A percentile compares a stretch with the other conserved stretches of the same genome.
phyloP scores from a whole-genome alignment of 2,888 invertebrate species.

The Microplitis manilae region DNA sequence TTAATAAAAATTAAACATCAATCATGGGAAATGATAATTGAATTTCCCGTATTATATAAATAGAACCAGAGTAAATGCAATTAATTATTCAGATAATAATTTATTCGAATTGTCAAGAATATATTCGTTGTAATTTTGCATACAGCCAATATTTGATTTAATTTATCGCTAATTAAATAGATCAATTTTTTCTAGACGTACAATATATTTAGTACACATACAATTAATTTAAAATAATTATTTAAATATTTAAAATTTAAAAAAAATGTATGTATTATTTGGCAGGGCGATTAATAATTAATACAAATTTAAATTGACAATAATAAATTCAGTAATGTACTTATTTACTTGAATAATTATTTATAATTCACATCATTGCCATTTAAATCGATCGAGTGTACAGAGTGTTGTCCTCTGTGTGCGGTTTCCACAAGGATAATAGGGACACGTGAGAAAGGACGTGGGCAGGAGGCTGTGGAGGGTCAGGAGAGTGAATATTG shows the following conservation, averaged over 20 bases:
- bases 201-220: background rate
- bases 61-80: background rate
- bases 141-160: background rate
- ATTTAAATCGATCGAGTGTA: background rate
- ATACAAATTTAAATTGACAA: no score
- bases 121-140: background rate
- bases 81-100: constrained; percentile 1
- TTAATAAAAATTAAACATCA: background rate
- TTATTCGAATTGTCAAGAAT: background rate
- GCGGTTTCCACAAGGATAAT: background rate
- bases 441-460: background rate
- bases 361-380: background rate
- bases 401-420: background rate
- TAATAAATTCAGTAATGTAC: background rate
- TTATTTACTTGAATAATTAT: background rate
- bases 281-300: no score
- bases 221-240: background rate
- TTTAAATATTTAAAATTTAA: background rate
- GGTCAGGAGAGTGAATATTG: no score
- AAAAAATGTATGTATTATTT: background rate
- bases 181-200: background rate
- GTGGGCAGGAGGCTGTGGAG: background rate
- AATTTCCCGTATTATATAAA: background rate
- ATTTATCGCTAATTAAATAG: background rate
- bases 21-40: background rate